phyloP scores from a whole-genome alignment of 2,113 vertebrate genomes.

The Dromas ardeola region DNA sequence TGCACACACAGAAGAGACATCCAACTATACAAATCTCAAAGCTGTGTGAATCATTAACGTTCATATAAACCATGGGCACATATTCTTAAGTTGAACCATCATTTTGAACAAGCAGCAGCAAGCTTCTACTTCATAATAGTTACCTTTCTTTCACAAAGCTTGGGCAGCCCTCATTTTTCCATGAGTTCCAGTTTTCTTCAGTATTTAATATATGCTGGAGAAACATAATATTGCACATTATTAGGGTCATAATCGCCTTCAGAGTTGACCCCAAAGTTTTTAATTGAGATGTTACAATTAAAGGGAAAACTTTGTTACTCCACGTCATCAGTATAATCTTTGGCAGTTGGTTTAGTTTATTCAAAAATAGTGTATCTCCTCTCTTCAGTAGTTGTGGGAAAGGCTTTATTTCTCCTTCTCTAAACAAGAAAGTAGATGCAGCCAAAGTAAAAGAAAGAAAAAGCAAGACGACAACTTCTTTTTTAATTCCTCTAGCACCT shows the following conservation, averaged over 20 bases:
- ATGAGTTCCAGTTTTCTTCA: conserved; percentile 97
- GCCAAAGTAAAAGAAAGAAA: neutral
- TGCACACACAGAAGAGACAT: neutral
- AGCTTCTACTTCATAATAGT: neutral
- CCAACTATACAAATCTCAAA: neutral
- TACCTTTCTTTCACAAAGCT: conserved; percentile 99
- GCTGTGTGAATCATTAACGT: accelerated
- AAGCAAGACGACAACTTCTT: neutral
- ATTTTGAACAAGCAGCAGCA: neutral
- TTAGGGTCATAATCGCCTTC: neutral
- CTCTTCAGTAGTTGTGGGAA: neutral
- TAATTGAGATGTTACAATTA: neutral
- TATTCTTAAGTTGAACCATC: neutral
- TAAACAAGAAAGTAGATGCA: neutral
- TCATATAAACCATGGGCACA: accelerated
- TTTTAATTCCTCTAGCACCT: neutral
- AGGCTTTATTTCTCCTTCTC: neutral
- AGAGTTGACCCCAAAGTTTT: neutral
- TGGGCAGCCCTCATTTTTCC: conserved; percentile 98
- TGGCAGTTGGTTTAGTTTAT: neutral
- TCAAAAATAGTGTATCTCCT: accelerated
- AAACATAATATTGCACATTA: neutral
- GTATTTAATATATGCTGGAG: conserved; percentile 93
- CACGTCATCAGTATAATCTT: neutral
- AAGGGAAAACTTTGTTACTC: neutral